phyloP scores from a whole-genome alignment of 2,797 vertebrate species.

The Phalanger gymnotis region DNA sequence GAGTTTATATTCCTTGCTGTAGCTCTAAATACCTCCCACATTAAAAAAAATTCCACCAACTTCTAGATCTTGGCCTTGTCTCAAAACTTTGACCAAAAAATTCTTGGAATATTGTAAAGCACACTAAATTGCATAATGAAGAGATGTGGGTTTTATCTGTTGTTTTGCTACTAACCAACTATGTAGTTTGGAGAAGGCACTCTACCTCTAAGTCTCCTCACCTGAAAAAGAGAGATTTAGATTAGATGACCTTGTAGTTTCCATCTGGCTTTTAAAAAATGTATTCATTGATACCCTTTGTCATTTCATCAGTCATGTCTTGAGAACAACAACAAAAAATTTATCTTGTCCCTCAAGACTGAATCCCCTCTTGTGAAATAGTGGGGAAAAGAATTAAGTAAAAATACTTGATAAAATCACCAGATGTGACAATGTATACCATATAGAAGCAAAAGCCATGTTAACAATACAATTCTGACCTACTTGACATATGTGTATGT shows the following conservation, averaged over 20 bases:
- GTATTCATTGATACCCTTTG: not conserved
- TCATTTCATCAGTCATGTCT: not conserved
- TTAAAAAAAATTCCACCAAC: not conserved
- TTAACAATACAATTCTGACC: not conserved
- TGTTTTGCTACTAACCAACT: not conserved
- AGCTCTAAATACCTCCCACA: not conserved
- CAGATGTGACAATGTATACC: not conserved
- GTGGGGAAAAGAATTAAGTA: not conserved
- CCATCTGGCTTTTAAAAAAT: not conserved
- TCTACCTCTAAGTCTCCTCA: not conserved
- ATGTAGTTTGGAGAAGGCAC: not conserved
- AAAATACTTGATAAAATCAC: not conserved
- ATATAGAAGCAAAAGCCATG: not conserved
- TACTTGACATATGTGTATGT: no score
- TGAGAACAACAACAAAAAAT: not conserved
- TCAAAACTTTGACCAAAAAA: not conserved
- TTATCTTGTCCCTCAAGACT: not conserved
- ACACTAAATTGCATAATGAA: not conserved
- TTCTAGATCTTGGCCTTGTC: not conserved
- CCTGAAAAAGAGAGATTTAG: not conserved
- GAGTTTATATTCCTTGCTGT: constrained; percentile 21
- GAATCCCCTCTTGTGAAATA: not conserved
- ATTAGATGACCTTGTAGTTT: not conserved
- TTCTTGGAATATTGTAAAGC: not conserved
- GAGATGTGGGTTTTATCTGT: not conserved